Percentiles rank a stretch among this genome's conserved stretches.
Evolutionary conservation across 1,140 invertebrate species (phyloP).

Genomic region (Eulimnadia texana): DNA sequence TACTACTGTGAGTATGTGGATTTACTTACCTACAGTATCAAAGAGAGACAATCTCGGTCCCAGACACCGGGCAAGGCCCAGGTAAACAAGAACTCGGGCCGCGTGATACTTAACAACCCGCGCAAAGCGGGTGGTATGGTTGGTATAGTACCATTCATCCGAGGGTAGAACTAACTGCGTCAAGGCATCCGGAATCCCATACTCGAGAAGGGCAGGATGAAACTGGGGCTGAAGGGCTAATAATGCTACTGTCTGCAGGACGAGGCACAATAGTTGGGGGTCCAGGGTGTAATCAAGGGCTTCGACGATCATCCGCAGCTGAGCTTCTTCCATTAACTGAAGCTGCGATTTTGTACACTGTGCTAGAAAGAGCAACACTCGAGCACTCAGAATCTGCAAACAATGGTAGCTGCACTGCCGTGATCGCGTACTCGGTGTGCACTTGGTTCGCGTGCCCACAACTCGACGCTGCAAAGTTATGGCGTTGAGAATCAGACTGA

Average conservation of each 20-base stretch:
- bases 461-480: constrained; percentile 52
- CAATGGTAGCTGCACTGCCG: constrained; percentile 50
- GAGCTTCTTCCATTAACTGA: constrained; percentile 38
- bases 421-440: constrained; percentile 40
- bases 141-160: constrained; percentile 61
- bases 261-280: constrained; percentile 52
- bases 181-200: constrained; percentile 45
- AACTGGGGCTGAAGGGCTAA: constrained; percentile 41
- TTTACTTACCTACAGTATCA: constrained; percentile 26
- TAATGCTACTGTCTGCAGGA: constrained; percentile 47
- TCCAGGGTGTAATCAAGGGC: constrained; percentile 48
- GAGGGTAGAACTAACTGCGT: constrained; percentile 52
- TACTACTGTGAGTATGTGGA: not conserved
- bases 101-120: constrained; percentile 56
- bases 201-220: constrained; percentile 40
- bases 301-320: constrained; percentile 41
- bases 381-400: constrained; percentile 45
- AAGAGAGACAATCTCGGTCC: constrained; percentile 39
- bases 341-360: constrained; percentile 37
- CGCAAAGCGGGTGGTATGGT: constrained; percentile 53
- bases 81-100: constrained; percentile 44
- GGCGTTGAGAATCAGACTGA: constrained; percentile 49
- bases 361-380: constrained; percentile 45
- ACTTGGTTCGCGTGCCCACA: constrained; percentile 43
- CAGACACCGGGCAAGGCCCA: constrained; percentile 33